A percentile compares a stretch with the other conserved stretches of the same genome.
Evolutionary conservation across 2,888 invertebrate species (phyloP).

Genomic region (Trimorus sp.): DNA sequence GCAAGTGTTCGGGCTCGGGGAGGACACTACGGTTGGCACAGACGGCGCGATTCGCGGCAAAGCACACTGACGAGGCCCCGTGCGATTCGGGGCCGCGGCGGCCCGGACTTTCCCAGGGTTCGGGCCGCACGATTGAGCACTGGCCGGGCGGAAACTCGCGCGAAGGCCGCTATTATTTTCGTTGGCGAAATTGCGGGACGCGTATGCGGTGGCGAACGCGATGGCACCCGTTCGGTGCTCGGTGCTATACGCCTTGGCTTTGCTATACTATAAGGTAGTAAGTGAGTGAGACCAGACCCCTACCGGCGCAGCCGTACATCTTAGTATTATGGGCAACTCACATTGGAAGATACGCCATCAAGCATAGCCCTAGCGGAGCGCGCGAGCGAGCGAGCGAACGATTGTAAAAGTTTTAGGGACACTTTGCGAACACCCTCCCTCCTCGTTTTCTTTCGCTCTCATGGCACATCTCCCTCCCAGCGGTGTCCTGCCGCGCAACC

Average conservation of each 20-base stretch:
- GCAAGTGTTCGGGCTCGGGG: conserved; percentile 39
- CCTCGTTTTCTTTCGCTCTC: conserved; percentile 73
- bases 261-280: conserved; percentile 80
- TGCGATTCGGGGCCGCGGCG: not conserved
- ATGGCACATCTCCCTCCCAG: conserved; percentile 72
- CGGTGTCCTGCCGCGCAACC: conserved; percentile 53
- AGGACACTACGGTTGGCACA: conserved; percentile 39
- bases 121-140: too few relatives aligned
- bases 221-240: conserved; percentile 74
- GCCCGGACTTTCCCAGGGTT: conserved; percentile 8
- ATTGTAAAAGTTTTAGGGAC: conserved; percentile 86
- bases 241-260: conserved; percentile 76
- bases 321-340: conserved; percentile 86
- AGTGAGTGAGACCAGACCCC: conserved; percentile 80
- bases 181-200: conserved; percentile 57
- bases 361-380: conserved; percentile 83
- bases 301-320: conserved; percentile 85
- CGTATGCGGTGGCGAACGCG: conserved; percentile 71
- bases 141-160: conserved; percentile 2
- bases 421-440: conserved; percentile 83
- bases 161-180: conserved; percentile 56
- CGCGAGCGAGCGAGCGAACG: conserved; percentile 82
- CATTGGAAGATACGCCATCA: conserved; percentile 87
- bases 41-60: conserved; percentile 7
- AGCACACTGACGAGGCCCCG: conserved; percentile 25